Evolutionary conservation across 2,797 vertebrate species (phyloP).

Genomic region (Rhincodon typus): DNA sequence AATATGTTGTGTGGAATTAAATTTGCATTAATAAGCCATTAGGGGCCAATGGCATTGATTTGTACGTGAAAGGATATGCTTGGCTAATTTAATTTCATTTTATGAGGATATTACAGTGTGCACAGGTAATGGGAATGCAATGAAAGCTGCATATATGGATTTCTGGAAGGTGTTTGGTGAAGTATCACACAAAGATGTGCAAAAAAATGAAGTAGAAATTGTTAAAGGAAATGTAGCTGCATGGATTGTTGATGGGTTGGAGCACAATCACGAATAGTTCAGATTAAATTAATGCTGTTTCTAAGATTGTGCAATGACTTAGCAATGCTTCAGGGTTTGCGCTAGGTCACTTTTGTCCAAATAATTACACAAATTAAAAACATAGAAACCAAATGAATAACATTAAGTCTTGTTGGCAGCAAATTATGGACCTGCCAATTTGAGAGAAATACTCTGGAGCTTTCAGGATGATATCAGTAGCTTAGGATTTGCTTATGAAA

Average conservation of each 20-base stretch:
- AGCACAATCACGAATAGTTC: neutral
- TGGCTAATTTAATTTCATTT: neutral
- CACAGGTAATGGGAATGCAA: neutral
- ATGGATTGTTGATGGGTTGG: neutral
- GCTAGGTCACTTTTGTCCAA: neutral
- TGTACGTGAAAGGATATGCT: neutral
- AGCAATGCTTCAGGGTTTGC: neutral
- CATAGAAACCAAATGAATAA: neutral
- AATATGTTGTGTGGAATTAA: neutral
- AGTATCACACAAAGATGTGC: neutral
- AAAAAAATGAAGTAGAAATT: neutral
- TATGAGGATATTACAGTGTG: neutral
- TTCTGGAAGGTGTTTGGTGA: neutral
- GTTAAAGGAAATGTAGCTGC: neutral
- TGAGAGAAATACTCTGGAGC: neutral
- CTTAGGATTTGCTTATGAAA: neutral
- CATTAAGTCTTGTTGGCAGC: neutral
- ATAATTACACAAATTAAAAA: too few species aligned
- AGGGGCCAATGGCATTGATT: neutral
- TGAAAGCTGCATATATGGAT: neutral
- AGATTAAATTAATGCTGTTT: neutral
- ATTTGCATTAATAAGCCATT: neutral
- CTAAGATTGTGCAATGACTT: neutral
- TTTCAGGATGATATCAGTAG: neutral
- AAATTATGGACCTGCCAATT: neutral